Evolutionary conservation across 2,113 vertebrate genomes (phyloP), one percentile per base, ranked within the genome.

Genomic region (Himantopus leucocephalus): DNA sequence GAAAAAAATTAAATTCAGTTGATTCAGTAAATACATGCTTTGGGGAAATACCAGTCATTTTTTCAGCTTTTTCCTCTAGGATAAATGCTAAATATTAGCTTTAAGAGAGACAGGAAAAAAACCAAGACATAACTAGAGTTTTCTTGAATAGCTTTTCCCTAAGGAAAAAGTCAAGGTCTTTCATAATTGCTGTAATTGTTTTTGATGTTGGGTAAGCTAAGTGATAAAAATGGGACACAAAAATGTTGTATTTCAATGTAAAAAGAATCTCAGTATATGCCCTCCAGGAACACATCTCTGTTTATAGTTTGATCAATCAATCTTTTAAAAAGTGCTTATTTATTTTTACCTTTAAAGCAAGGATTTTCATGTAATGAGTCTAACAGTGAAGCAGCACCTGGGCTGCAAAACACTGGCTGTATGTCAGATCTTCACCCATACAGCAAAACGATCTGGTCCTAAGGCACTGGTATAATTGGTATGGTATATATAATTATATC

Each of bases 121-220:
- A 70, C 8, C 34, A 39, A 85, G 79, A 71, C 22, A 80, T 9
- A 48, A 88, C 37, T 29, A 41, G 59, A 83, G 39, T 94, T 92
- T 94, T n/a, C 43, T 52, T 55, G 71, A 63, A 77, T 50, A 95
- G 15, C 8, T 60, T 82, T 93, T 92, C 78, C 77, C 59, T 72
- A 67, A 73, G 88, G 83, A 86, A 96, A 92, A 93, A 76, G 24
- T 39, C 67, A 91, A 96, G 59, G 34, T 85, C 76, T 94, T 92
- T 93, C 58, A 41, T 97, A 98, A 97, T 92, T 94, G 66, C 79
- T 59, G 45, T 97, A 97, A 97, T 92, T 96, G 60, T 93, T 96
- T 97, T 82, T 96, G 90, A 97, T 91, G 50, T 88, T 94, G 43
- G 50, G 37, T 63, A 68, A 96, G 78, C 5, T 75, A 81, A 77